Evolutionary conservation across 2,113 vertebrate genomes (phyloP).

Genomic region (Malaclemys terrapin): DNA sequence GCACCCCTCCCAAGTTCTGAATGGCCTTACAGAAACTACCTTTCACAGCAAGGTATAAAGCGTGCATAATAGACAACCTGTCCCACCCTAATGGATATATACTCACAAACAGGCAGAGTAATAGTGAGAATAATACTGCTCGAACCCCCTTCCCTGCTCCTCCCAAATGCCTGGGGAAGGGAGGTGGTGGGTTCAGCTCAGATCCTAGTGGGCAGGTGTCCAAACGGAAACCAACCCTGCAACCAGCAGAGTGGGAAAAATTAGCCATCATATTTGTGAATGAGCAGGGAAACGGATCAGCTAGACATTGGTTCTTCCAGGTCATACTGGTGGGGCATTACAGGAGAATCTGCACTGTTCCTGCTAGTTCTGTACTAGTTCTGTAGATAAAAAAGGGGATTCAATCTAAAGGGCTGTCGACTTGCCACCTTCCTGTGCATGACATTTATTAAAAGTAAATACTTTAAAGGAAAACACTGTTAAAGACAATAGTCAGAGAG

Average conservation of each 20-base stretch:
- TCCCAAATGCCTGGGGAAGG: neutral
- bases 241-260: neutral
- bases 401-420: neutral
- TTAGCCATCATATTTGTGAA: neutral
- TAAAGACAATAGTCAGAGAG: neutral
- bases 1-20: neutral
- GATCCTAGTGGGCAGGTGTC: neutral
- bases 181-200: neutral
- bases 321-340: neutral
- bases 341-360: neutral
- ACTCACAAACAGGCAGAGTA: rapidly evolving
- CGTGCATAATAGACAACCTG: neutral
- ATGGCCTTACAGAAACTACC: neutral
- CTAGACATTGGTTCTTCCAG: neutral
- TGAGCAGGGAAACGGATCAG: neutral
- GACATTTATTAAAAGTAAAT: too few species aligned
- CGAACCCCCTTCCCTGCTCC: neutral
- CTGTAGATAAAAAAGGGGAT: neutral
- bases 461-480: neutral
- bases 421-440: neutral
- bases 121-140: neutral
- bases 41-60: neutral
- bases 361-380: neutral
- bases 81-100: neutral
- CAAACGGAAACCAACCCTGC: neutral